A percentile compares a stretch with the other conserved stretches of the same genome.
Conservation (phyloP, 2,113 vertebrate genomes). For the Seriola dumerili region DNA sequence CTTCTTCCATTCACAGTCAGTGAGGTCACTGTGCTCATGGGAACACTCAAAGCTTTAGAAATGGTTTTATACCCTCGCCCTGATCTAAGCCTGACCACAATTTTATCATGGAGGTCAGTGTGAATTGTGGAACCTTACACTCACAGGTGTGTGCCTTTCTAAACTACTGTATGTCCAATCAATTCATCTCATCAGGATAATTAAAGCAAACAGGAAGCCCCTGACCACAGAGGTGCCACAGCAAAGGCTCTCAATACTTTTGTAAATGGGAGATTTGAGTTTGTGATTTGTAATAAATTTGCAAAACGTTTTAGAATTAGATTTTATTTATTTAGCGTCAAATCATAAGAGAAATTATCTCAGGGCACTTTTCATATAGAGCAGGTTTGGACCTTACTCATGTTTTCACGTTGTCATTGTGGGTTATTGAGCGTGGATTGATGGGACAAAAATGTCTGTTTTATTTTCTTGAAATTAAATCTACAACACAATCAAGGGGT, state of each 20-base stretch:
- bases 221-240: neutral
- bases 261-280: neutral
- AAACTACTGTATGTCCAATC: no score
- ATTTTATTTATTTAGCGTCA: no score
- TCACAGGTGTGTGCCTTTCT: no score
- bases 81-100: neutral
- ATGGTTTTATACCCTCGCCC: neutral
- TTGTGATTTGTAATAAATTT: neutral
- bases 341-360: no score
- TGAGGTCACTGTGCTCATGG: neutral
- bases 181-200: no score
- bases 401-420: neutral
- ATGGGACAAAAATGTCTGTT: neutral
- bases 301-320: no score
- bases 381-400: no score
- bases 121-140: no score
- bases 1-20: neutral
- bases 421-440: neutral
- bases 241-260: neutral
- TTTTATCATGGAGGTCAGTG: neutral
- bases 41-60: neutral
- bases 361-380: no score
- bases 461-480: neutral
- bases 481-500: neutral
- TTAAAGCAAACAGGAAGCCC: no score